These are phyloP conservation scores for Psilanteris sp. DNA, from an alignment of 1,140 invertebrate genomes.

Conservation along the genomic window DNA sequence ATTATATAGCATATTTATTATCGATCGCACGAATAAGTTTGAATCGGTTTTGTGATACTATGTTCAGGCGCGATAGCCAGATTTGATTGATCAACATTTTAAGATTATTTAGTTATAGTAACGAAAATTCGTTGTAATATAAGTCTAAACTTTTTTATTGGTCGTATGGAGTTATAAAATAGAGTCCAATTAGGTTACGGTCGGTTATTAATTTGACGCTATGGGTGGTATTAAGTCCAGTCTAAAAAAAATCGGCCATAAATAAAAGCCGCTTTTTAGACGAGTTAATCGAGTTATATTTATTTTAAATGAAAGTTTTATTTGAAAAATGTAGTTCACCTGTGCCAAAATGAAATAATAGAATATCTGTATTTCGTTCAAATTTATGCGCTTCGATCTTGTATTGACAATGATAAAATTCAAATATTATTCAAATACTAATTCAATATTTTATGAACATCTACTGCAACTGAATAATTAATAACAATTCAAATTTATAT, in stretches of 20 bases:
- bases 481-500: too few relatives aligned
- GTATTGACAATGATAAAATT: too few relatives aligned
- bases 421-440: too few relatives aligned
- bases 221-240: conserved; percentile 4
- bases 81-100: conserved; percentile 12
- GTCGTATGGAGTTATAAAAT: neutral
- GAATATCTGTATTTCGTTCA: too few relatives aligned
- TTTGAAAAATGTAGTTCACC: neutral
- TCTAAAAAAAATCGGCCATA: neutral
- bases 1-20: conserved; percentile 18
- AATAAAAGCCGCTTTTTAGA: conserved; percentile 1
- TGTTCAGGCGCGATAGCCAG: neutral
- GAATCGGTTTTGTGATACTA: conserved; percentile 13
- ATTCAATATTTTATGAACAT: too few relatives aligned
- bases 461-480: too few relatives aligned
- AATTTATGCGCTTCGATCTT: too few relatives aligned
- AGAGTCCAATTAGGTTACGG: neutral
- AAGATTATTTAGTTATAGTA: neutral
- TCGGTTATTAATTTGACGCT: conserved; percentile 17
- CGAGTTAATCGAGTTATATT: neutral
- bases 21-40: conserved; percentile 38
- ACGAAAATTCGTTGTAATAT: conserved; percentile 2
- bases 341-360: too few relatives aligned
- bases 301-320: neutral
- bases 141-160: conserved; percentile 9